These are phyloP conservation scores for Sceloporus tristichus DNA, from an alignment of 2,113 vertebrate species.

Conservation along the genomic window DNA sequence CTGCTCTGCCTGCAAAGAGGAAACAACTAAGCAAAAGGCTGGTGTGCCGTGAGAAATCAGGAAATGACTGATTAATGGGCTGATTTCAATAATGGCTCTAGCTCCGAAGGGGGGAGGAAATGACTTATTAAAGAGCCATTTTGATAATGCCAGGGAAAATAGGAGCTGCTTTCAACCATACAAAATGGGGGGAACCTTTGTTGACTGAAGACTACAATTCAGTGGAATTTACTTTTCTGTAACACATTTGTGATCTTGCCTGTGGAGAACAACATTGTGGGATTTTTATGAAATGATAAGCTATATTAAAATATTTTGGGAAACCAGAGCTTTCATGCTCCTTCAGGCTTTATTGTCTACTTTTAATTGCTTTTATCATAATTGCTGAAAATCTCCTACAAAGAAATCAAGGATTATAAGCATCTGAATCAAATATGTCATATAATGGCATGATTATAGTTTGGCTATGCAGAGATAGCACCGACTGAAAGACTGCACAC, in stretches of 20 bases:
- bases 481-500: neutral
- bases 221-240: neutral
- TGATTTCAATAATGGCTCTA: constrained; percentile 2
- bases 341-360: neutral
- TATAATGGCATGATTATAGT: neutral
- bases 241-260: neutral
- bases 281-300: neutral
- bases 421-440: neutral
- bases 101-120: neutral
- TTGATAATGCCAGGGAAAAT: neutral
- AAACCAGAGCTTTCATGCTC: neutral
- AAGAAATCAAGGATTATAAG: neutral
- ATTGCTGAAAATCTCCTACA: neutral
- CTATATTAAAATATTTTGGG: neutral
- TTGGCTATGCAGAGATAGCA: neutral
- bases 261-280: neutral
- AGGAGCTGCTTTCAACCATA: neutral
- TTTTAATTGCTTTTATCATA: constrained; percentile 8
- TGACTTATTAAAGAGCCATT: constrained; percentile 6
- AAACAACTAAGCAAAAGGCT: constrained; percentile 6
- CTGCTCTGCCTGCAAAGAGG: neutral
- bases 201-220: neutral
- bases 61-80: constrained; percentile 5
- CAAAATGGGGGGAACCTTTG: constrained; percentile 1
- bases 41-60: constrained; percentile 13